phyloP scores from a whole-genome alignment of 2,888 invertebrate species.

The Phasia obesa region DNA sequence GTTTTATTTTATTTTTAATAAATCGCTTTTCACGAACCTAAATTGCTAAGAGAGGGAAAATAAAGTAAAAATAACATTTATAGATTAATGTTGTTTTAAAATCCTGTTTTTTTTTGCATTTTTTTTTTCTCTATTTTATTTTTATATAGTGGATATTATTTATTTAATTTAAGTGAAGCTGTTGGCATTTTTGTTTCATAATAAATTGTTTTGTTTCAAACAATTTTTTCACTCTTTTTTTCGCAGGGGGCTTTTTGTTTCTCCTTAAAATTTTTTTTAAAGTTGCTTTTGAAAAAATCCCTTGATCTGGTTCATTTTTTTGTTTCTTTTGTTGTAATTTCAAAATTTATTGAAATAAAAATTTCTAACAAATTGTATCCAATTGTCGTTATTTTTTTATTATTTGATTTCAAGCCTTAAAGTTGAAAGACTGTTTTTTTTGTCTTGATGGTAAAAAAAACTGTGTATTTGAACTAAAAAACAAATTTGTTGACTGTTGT shows the following conservation, averaged over 20 bases:
- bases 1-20: conserved; percentile 72
- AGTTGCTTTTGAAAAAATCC: conserved; percentile 44
- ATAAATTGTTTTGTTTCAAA: conserved; percentile 50
- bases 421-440: conserved; percentile 36
- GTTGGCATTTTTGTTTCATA: conserved; percentile 40
- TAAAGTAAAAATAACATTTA: conserved; percentile 82
- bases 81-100: conserved; percentile 80
- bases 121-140: conserved; percentile 40
- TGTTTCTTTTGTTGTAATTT: conserved; percentile 36
- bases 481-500: conserved; percentile 4
- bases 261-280: conserved; percentile 32
- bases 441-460: conserved; percentile 37
- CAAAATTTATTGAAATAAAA: conserved; percentile 56
- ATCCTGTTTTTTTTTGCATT: conserved; percentile 71
- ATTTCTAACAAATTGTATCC: conserved; percentile 54
- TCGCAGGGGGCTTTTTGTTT: background rate
- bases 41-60: conserved; percentile 83
- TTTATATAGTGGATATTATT: background rate
- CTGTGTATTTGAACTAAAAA: background rate
- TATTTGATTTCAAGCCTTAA: conserved; percentile 38
- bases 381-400: conserved; percentile 51
- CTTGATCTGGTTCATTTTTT: conserved; percentile 29
- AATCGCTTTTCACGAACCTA: conserved; percentile 78
- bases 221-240: conserved; percentile 29
- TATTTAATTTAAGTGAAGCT: conserved; percentile 19